phyloP scores from a whole-genome alignment of 1,140 invertebrate species.

The Caenorhabditis remanei region DNA sequence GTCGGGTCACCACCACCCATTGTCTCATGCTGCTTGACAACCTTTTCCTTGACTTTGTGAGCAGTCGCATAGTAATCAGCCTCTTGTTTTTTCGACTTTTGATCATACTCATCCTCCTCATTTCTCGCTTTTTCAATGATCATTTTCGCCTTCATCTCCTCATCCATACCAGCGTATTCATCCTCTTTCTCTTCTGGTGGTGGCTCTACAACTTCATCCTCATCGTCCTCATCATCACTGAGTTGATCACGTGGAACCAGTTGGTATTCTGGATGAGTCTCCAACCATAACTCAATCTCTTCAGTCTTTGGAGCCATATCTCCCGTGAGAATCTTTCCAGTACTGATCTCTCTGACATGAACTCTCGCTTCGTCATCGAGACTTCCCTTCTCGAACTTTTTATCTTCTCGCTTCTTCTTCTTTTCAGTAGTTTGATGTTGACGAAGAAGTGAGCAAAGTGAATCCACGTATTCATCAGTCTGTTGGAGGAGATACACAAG shows the following conservation, averaged over 20 bases:
- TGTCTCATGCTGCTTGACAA: conserved; percentile 80
- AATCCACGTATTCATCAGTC: conserved; percentile 97
- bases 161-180: conserved; percentile 72
- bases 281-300: conserved; percentile 86
- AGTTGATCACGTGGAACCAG: conserved; percentile 78
- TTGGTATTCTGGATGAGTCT: conserved; percentile 85
- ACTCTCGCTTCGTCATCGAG: conserved; percentile 80
- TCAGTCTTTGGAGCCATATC: conserved; percentile 91
- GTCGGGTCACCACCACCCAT: conserved; percentile 78
- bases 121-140: conserved; percentile 77
- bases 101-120: conserved; percentile 81
- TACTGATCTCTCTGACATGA: conserved; percentile 88
- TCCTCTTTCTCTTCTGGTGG: conserved; percentile 52
- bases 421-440: conserved; percentile 77
- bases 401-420: conserved; percentile 75
- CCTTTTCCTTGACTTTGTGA: conserved; percentile 79
- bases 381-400: conserved; percentile 48
- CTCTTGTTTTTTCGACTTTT: conserved; percentile 78
- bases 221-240: conserved; percentile 73
- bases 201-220: conserved; percentile 82
- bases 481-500: conserved; percentile 95
- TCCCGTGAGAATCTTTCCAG: conserved; percentile 86
- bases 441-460: conserved; percentile 81
- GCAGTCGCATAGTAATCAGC: conserved; percentile 80
- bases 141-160: conserved; percentile 74